Conservation (phyloP, 2,888 invertebrate species). For the Mimas tiliae region DNA sequence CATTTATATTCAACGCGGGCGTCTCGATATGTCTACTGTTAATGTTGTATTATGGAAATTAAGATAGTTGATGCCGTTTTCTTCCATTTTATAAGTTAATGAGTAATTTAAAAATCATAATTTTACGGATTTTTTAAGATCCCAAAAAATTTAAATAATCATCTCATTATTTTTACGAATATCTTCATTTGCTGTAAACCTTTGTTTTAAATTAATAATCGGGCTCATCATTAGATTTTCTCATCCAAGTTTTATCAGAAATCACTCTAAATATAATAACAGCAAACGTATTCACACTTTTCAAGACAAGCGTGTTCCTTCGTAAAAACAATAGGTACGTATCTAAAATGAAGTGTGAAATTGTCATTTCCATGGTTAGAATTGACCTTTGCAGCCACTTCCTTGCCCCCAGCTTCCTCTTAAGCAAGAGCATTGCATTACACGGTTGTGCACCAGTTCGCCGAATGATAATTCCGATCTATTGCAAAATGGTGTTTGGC, state of each 20-base stretch:
- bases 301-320: no score
- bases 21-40: background rate
- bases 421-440: slow-evolving; percentile 65
- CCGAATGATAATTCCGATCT: slow-evolving; percentile 81
- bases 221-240: no score
- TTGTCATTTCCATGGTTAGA: background rate
- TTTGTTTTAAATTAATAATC: no score
- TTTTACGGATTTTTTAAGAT: no score
- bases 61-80: background rate
- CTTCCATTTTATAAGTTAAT: background rate
- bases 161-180: no score
- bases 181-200: no score
- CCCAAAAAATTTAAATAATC: no score
- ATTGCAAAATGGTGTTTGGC: slow-evolving; percentile 75
- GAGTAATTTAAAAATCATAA: no score
- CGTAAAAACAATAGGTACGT: no score
- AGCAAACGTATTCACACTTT: no score
- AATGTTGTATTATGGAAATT: background rate
- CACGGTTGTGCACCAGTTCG: slow-evolving; percentile 80
- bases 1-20: slow-evolving; percentile 12
- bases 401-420: slow-evolving; percentile 74
- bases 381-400: slow-evolving; percentile 68
- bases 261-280: no score
- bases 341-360: background rate
- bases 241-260: no score